Base-by-base conservation (phyloP, 2,797 vertebrate species). In the Melanotaenia pygmaea region DNA sequence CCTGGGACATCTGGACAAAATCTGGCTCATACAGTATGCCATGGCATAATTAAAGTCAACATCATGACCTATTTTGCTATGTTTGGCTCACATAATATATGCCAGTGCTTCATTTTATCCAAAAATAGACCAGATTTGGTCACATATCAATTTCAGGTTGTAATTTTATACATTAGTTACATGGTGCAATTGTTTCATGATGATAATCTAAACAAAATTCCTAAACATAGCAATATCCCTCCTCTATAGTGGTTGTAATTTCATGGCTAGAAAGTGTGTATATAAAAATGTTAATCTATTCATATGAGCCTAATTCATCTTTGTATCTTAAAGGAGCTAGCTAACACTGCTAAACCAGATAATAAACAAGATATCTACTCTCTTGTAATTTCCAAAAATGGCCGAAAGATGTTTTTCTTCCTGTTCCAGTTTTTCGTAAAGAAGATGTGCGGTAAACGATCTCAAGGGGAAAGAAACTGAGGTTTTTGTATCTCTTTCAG, bases 401-500 rank as follows among this genome's bases (percentile, higher is more conserved):
- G 10, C 20, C 6, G 50, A 4, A 51, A 51, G 16, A 24, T 5
- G 16, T 4, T 37, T 6, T 18, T 16, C 47, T 26, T 45, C 50
- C 18, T 0, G 50, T 18, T 37, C 30, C 0, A 18, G 34, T 28
- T 40, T 18, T 34, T 47, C 56, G 18, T 60, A 22, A 64, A 35
- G 7, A 35, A 2, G 3, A 28, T 26, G 8, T 22, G 5, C 12
- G 0, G n/a, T 3, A 18, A 16, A 30, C 1, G 3, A 26, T 7
- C 47, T 61, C 24, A 26, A 28, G 22, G 54, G 0, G 26, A 34
- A 24, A 32, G 14, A 24, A 66, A 38, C 38, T 40, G 40, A 18
- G 6, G 7, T 50, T 58, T 63, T 24, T 45, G 2, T 3, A 2
- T 56, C 10, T 59, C 40, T 64, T 56, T 77, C 67, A 51, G 38